Conservation (phyloP, 2,888 invertebrate species). For the Mongoloraphidia duomilia region DNA sequence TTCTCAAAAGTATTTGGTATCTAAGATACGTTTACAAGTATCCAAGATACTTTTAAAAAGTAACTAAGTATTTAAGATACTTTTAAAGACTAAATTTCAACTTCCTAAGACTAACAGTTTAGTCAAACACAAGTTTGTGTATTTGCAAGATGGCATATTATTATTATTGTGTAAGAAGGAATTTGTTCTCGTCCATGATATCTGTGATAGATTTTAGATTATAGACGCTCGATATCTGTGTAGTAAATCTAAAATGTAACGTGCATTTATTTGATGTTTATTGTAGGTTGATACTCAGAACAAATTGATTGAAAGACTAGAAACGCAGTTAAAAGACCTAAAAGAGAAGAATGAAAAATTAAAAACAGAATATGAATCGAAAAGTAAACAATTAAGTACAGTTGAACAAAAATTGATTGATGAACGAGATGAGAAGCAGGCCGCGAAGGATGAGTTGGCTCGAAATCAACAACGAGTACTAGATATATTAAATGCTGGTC, state of each 20-base stretch:
- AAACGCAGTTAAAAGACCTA: slow-evolving; percentile 40
- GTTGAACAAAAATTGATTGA: slow-evolving; percentile 47
- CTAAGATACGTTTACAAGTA: no score
- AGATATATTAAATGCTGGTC: slow-evolving; percentile 33
- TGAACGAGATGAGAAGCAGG: slow-evolving; percentile 57
- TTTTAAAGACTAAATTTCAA: no score
- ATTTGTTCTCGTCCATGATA: no score
- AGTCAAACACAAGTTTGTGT: no score
- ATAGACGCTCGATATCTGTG: no score
- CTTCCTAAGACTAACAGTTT: no score
- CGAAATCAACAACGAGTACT: slow-evolving; percentile 58
- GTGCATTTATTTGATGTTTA: not conserved
- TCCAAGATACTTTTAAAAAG: no score
- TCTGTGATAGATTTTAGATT: no score
- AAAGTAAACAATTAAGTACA: slow-evolving; percentile 33
- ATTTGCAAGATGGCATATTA: no score
- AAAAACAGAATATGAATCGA: slow-evolving; percentile 31
- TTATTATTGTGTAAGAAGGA: no score
- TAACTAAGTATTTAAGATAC: no score
- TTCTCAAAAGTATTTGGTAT: no score
- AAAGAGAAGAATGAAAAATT: slow-evolving; percentile 47
- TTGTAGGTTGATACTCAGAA: slow-evolving; percentile 37
- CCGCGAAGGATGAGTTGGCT: slow-evolving; percentile 58
- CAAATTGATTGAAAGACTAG: slow-evolving; percentile 45
- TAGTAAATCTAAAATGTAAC: not conserved